A percentile compares a stretch with the other conserved stretches of the same genome.
Conservation (phyloP, 2,797 vertebrate species). For the Danio aesculapii region DNA sequence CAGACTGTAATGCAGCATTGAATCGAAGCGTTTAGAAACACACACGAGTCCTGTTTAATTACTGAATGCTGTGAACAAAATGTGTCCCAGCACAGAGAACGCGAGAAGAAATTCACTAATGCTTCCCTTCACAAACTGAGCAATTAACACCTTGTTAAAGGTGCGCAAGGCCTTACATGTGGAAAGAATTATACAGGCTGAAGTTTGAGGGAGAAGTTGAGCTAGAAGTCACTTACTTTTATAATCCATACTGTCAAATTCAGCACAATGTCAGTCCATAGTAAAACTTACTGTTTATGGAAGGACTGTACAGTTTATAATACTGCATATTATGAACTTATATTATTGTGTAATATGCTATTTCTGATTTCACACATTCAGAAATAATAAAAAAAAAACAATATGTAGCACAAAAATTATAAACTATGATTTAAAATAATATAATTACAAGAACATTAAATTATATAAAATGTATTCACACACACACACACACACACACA, state of each 20-base stretch:
- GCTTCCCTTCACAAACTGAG: conserved; percentile 57
- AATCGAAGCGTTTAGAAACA: conserved; percentile 36
- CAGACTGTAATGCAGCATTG: conserved; percentile 29
- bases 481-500: too few relatives aligned
- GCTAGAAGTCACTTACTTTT: conserved; percentile 14
- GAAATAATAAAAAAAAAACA: too few relatives aligned
- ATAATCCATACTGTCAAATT: background rate
- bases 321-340: background rate
- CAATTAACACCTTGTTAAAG: conserved; percentile 71
- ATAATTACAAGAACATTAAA: too few relatives aligned
- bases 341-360: too few relatives aligned
- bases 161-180: conserved; percentile 59
- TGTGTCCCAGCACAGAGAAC: conserved; percentile 54
- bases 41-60: conserved; percentile 50
- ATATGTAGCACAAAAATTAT: too few relatives aligned
- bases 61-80: conserved; percentile 47
- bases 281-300: background rate
- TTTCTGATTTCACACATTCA: too few relatives aligned
- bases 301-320: background rate
- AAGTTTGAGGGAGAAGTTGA: conserved; percentile 11
- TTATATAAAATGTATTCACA: too few relatives aligned
- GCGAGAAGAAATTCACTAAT: conserved; percentile 52
- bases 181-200: conserved; percentile 58
- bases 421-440: too few relatives aligned
- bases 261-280: background rate